These are phyloP conservation scores for Lipotes vexillifer DNA, from an alignment of 2,113 vertebrate species.

Conservation along the genomic window DNA sequence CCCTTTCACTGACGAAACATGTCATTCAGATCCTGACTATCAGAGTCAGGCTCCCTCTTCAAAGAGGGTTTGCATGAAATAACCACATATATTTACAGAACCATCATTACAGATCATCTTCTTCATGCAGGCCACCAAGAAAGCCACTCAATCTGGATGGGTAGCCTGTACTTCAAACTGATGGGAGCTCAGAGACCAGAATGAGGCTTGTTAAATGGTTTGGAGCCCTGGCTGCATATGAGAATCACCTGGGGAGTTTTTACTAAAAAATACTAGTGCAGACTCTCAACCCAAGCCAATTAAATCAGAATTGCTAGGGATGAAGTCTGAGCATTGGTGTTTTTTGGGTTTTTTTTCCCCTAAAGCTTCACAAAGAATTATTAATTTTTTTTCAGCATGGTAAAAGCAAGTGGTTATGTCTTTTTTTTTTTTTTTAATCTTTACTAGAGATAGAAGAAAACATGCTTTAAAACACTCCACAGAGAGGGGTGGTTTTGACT, in stretches of 20 bases:
- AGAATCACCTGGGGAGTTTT: constrained; percentile 16
- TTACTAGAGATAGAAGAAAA: not conserved
- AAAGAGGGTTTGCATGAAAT: not conserved
- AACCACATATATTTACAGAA: not conserved
- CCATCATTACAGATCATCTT: not conserved
- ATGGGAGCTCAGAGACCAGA: constrained; percentile 19
- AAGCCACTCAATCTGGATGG: not conserved
- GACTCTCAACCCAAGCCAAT: constrained; percentile 1
- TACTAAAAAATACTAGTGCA: not conserved
- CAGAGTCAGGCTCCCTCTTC: not conserved
- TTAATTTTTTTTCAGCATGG: constrained; percentile 9
- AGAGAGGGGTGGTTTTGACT: not conserved
- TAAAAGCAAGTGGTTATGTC: not conserved
- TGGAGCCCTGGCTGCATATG: not conserved
- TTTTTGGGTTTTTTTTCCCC: not conserved
- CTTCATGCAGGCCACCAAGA: not conserved
- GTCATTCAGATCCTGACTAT: not conserved
- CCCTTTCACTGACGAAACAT: not conserved
- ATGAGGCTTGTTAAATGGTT: not conserved
- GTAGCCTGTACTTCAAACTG: not conserved
- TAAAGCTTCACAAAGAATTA: constrained; percentile 11
- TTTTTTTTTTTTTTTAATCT: not conserved
- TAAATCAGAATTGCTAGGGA: constrained; percentile 19
- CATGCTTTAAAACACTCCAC: not conserved
- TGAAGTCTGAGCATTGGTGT: not conserved